Evolutionary conservation across 2,888 invertebrate genomes (phyloP).

Genomic region (Latrodectus hesperus): DNA sequence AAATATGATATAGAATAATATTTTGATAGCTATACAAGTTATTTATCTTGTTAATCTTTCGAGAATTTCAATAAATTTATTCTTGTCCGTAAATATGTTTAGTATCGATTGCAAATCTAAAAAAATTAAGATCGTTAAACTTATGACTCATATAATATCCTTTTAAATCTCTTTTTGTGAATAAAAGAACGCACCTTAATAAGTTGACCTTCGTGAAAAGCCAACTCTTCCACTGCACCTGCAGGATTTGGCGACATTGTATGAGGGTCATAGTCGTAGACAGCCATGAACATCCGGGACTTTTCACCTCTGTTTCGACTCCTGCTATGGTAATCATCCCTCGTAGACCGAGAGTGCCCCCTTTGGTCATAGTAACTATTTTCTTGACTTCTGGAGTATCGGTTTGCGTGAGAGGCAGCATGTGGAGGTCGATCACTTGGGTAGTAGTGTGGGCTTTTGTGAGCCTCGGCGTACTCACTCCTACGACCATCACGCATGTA

Average conservation of each 20-base stretch:
- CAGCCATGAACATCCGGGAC: slow-evolving; percentile 84
- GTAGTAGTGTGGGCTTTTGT: slow-evolving; percentile 52
- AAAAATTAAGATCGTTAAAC: too few species aligned
- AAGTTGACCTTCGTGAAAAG: slow-evolving; percentile 96
- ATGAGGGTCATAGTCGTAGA: slow-evolving; percentile 97
- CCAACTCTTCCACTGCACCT: slow-evolving; percentile 96
- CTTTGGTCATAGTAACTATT: slow-evolving; percentile 53
- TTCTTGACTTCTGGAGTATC: slow-evolving; percentile 28
- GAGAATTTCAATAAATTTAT: too few species aligned
- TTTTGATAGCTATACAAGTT: too few species aligned
- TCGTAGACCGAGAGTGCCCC: slow-evolving; percentile 29
- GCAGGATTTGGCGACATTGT: slow-evolving; percentile 99
- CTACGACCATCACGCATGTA: slow-evolving; percentile 56
- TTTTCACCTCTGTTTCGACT: slow-evolving; percentile 63
- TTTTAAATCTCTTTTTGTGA: too few species aligned
- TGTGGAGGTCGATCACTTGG: slow-evolving; percentile 30
- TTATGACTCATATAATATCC: too few species aligned
- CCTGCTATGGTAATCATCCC: slow-evolving; percentile 58
- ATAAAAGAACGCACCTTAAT: slow-evolving; percentile 83
- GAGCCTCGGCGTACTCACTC: slow-evolving; percentile 39
- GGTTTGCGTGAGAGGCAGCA: slow-evolving; percentile 22
- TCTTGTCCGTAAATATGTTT: too few species aligned
- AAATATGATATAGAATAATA: too few species aligned
- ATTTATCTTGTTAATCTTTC: too few species aligned
- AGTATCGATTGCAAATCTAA: too few species aligned